Evolutionary conservation across 2,888 invertebrate genomes (phyloP), one percentile per base, ranked within the genome.

Genomic region (Xanthorhoe spadicearia): DNA sequence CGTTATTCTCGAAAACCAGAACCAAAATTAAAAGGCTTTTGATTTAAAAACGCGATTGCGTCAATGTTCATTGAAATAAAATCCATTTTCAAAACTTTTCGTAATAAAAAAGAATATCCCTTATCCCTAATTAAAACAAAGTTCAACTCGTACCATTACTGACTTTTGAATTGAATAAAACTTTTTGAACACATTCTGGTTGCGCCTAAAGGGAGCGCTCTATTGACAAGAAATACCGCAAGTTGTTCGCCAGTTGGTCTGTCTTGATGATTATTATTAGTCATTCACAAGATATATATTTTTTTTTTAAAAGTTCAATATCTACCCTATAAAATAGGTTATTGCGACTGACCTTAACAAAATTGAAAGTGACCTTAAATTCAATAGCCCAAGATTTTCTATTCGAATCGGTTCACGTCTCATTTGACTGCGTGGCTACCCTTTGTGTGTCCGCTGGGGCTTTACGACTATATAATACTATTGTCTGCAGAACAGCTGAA

Each of bases 351-450:
- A n/a, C n/a, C n/a, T n/a, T 49, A 49, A 15, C 38, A 32, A 1
- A 56, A 69, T 68, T 50, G 68, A 73, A 71, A 66, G 70, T 65
- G 53, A 68, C 64, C 60, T 61, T 49, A 46, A 46, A 67, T 68
- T 72, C 68, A 74, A 73, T 66, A 69, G 69, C 55, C 62, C 48
- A 57, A 64, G 69, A 73, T 68, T 74, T 71, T 73, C 73, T 66
- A 71, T 73, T 74, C 66, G 70, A 64, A 68, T 65, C 66, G 70
- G 70, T 70, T 70, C 69, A 71, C 71, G 71, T 73, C 70, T 70
- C 72, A 68, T 74, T 73, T 68, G 67, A 60, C 65, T 64, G 55
- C 68, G 60, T 58, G 48, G 32, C 32, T 50, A 67, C 70, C 71
- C 71, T 65, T 69, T 66, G 60, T 57, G 18, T n/a, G 52, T 35